Evolutionary conservation across 92 coral and sea anemone species (phyloP), one percentile per base, ranked within the genome.

Genomic region (Galaxea fascicularis): DNA sequence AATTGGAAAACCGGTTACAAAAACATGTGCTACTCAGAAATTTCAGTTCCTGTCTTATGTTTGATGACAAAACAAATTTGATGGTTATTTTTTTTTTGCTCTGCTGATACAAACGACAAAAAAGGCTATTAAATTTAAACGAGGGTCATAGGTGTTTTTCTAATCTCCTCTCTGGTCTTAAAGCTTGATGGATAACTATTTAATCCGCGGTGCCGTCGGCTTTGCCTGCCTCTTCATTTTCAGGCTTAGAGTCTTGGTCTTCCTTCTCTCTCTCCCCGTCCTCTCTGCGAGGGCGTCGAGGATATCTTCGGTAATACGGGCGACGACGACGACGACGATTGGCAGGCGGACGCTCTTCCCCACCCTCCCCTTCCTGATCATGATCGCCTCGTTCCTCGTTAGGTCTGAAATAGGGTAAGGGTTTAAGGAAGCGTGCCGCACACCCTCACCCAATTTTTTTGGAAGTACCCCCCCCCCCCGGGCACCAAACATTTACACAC

Each of bases 111-210:
- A 54, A 65, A 79, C 82, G 66, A 65, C 18, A 76, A 66, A 82
- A 80, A 62, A 82, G 39, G 86, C 67, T 82, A 82, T 25, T 35
- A 68, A 82, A 82, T 70, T 22, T 51, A 57, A 47, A 69, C 56
- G 78, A 82, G 86, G 78, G 54, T 82, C 86, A 82, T 82, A 82
- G 86, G 15, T 82, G 86, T 26, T n/a, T n/a, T n/a, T n/a, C 86
- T 82, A 80, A 68, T 80, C 77, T 80, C 85, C 85, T 68, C 77
- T 35, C 25, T 67, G 45, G 30, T 41, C 9, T 22, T 8, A 18
- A n/a, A 17, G 74, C 53, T 35, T 69, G 76, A 46, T 71, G 76
- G 76, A 65, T 51, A 66, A 79, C 47, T 70, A 45, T 54, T 81
- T 41, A 57, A 21, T 11, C 86, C 65, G 84, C 60, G 71, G 77